These are phyloP conservation scores for Meloidogyne exigua DNA, from an alignment of 1,140 invertebrate species.

Conservation along the genomic window DNA sequence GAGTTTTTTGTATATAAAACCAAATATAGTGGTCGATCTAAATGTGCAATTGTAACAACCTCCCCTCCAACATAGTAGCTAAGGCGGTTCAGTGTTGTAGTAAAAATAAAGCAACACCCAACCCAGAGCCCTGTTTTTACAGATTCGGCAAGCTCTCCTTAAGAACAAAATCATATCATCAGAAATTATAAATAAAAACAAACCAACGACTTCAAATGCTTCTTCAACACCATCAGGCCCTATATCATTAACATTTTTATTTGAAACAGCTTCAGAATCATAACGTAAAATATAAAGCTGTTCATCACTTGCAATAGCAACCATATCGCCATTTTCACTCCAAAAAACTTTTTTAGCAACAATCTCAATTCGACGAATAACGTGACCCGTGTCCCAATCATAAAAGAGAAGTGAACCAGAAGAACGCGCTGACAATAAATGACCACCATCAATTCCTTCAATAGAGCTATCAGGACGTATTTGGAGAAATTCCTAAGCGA, in stretches of 20 bases:
- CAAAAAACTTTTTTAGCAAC: slow-evolving; percentile 88
- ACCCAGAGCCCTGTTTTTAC: slow-evolving; percentile 97
- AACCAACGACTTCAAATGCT: slow-evolving; percentile 80
- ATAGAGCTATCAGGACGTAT: slow-evolving; percentile 56
- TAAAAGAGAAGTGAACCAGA: slow-evolving; percentile 89
- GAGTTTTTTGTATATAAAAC: slow-evolving; percentile 27
- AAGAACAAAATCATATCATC: slow-evolving; percentile 28
- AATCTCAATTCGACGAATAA: slow-evolving; percentile 91
- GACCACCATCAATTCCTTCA: slow-evolving; percentile 86
- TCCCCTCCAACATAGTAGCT: slow-evolving; percentile 99
- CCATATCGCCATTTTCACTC: slow-evolving; percentile 90
- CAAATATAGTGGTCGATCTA: slow-evolving; percentile 74
- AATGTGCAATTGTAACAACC: slow-evolving; percentile 93
- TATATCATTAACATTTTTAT: slow-evolving; percentile 74
- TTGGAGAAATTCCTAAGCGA: slow-evolving; percentile 37
- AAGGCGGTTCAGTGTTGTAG: slow-evolving; percentile 90
- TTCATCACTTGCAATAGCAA: slow-evolving; percentile 91
- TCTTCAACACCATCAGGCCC: slow-evolving; percentile 93
- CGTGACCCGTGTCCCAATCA: slow-evolving; percentile 90
- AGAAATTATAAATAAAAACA: slow-evolving; percentile 1
- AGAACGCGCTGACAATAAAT: slow-evolving; percentile 87
- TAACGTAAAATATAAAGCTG: slow-evolving; percentile 92
- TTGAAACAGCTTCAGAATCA: slow-evolving; percentile 73
- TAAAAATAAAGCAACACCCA: slow-evolving; percentile 99
- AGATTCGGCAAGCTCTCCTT: slow-evolving; percentile 79